phyloP scores from a whole-genome alignment of 2,113 vertebrate species.

The Solenodon paradoxus region DNA sequence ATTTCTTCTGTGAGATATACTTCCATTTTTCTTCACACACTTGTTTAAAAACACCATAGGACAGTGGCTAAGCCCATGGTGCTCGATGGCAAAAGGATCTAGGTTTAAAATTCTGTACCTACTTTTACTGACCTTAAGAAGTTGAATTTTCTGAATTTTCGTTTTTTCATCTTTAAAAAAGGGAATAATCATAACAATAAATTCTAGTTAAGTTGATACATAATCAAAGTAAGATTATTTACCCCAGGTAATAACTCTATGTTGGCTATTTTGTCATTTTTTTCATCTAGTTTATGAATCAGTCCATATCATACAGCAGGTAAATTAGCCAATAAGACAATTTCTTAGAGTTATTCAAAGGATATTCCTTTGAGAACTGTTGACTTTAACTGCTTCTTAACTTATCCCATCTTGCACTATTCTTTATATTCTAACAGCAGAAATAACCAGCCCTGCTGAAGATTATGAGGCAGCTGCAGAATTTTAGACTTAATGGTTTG shows the following conservation, averaged over 20 bases:
- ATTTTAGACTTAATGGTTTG: background rate
- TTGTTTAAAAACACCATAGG: background rate
- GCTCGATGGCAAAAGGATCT: background rate
- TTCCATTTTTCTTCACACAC: background rate
- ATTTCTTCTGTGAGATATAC: background rate
- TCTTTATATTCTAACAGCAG: background rate
- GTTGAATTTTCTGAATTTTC: background rate
- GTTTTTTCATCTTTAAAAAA: background rate
- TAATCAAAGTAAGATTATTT: conserved; percentile 16
- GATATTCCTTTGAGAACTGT: background rate
- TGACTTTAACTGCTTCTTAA: background rate
- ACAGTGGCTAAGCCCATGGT: background rate
- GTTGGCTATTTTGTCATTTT: background rate
- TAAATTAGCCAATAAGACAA: background rate
- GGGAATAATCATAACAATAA: background rate
- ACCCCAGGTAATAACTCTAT: background rate
- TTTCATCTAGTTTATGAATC: background rate
- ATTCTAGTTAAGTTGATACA: background rate
- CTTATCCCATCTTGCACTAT: background rate
- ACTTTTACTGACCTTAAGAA: background rate
- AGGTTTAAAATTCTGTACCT: background rate
- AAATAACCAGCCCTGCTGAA: background rate
- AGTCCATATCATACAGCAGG: background rate
- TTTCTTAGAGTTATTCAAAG: background rate
- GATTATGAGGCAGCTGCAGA: background rate